Evolutionary conservation across 2,797 vertebrate genomes (phyloP).

Genomic region (Linurgus olivaceus): DNA sequence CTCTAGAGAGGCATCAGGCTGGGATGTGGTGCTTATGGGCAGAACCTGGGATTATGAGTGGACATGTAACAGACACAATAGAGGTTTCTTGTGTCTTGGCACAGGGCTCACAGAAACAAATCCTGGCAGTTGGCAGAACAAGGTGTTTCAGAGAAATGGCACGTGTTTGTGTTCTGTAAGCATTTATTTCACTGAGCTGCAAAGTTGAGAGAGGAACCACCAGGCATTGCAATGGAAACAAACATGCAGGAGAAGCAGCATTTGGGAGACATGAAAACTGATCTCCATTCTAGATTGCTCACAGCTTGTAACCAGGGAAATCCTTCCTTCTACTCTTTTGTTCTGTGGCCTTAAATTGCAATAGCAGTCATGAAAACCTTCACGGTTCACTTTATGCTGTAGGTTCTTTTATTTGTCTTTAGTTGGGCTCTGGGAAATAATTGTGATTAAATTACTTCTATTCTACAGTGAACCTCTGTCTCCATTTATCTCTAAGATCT

Average conservation of each 20-base stretch:
- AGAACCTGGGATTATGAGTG: not conserved
- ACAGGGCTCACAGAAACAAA: not conserved
- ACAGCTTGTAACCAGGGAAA: not conserved
- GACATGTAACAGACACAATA: not conserved
- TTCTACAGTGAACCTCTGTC: not conserved
- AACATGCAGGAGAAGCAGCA: not conserved
- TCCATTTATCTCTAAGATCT: not conserved
- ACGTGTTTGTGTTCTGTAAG: not conserved
- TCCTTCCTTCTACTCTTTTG: not conserved
- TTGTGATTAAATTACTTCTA: not conserved
- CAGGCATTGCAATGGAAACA: not conserved
- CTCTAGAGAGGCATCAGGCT: not conserved
- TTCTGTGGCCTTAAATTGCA: not conserved
- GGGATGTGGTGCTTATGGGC: not conserved
- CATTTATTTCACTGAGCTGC: not conserved
- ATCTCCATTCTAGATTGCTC: not conserved
- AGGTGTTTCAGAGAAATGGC: not conserved
- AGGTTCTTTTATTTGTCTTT: not conserved
- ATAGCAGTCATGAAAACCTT: not conserved
- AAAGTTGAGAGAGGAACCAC: not conserved
- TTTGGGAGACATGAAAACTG: not conserved
- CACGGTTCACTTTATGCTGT: fast-evolving
- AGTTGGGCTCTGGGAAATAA: not conserved
- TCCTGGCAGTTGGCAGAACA: not conserved
- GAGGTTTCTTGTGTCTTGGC: not conserved